These are phyloP conservation scores for Lydus trimaculatus DNA, from an alignment of 2,888 invertebrate genomes.

Conservation along the genomic window DNA sequence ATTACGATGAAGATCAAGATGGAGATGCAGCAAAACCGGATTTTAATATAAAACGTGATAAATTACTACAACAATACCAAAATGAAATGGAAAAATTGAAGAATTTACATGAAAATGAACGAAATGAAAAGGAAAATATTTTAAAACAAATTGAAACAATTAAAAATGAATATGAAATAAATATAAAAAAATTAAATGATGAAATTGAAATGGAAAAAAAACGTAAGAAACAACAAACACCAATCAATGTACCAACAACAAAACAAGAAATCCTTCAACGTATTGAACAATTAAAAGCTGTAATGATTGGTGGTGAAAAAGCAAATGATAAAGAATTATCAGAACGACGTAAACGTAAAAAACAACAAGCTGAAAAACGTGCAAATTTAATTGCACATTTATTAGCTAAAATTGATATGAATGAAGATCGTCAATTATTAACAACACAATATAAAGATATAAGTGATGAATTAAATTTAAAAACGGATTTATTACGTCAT, in stretches of 20 bases:
- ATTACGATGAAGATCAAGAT: constrained; percentile 23
- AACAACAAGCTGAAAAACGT: constrained; percentile 73
- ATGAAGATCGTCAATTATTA: constrained; percentile 73
- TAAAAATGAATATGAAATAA: constrained; percentile 66
- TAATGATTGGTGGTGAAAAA: constrained; percentile 82
- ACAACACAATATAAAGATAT: constrained; percentile 81
- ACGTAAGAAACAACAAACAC: background rate
- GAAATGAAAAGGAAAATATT: constrained; percentile 57
- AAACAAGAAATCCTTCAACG: constrained; percentile 56
- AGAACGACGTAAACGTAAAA: constrained; percentile 72
- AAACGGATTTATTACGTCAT: constrained; percentile 71
- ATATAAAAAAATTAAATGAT: constrained; percentile 66
- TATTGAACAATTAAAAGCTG: constrained; percentile 69
- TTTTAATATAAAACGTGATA: constrained; percentile 53
- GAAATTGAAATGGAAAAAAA: constrained; percentile 62
- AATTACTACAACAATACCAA: constrained; percentile 63
- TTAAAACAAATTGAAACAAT: constrained; percentile 62
- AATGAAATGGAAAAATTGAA: constrained; percentile 62
- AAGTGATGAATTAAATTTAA: constrained; percentile 77
- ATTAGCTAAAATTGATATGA: constrained; percentile 68
- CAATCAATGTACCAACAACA: constrained; percentile 28
- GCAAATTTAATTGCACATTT: constrained; percentile 63
- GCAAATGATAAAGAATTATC: constrained; percentile 75
- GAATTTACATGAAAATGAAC: constrained; percentile 57
- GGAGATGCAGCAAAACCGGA: constrained; percentile 17